Evolutionary conservation across 1,140 invertebrate genomes (phyloP).

Genomic region (Hyposmocoma kahamanoa): DNA sequence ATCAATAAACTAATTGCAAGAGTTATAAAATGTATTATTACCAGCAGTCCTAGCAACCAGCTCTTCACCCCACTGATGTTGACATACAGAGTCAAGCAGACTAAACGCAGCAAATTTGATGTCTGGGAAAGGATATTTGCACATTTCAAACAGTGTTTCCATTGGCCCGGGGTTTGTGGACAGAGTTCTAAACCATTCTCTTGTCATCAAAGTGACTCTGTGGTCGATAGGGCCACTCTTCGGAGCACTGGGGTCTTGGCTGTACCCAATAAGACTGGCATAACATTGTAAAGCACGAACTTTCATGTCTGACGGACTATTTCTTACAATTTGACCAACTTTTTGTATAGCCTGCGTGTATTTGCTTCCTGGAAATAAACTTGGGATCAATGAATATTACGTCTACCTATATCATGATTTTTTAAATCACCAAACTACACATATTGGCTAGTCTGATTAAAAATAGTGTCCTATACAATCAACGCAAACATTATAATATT

Average conservation of each 20-base stretch:
- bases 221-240: slow-evolving; percentile 40
- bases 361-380: slow-evolving; percentile 45
- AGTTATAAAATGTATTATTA: no score
- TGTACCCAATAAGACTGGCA: slow-evolving; percentile 71
- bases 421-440: no score
- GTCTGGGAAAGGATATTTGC: slow-evolving; percentile 79
- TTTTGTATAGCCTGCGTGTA: slow-evolving; percentile 73
- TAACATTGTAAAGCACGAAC: slow-evolving; percentile 77
- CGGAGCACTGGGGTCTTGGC: slow-evolving; percentile 30
- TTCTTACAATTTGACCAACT: slow-evolving; percentile 72
- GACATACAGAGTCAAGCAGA: slow-evolving; percentile 73
- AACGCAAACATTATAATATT: no score
- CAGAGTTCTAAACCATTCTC: slow-evolving; percentile 71
- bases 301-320: slow-evolving; percentile 75
- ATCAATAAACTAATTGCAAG: no score
- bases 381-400: not conserved
- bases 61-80: slow-evolving; percentile 77
- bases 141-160: slow-evolving; percentile 63
- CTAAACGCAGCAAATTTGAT: slow-evolving; percentile 73
- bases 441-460: no score
- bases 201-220: slow-evolving; percentile 67
- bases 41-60: slow-evolving; percentile 75
- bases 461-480: no score
- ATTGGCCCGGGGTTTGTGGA: slow-evolving; percentile 51
- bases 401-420: no score